Percentiles rank a stretch among this genome's conserved stretches.
Evolutionary conservation across 2,113 vertebrate genomes (phyloP).

Genomic region (Gallinago jamesoni): DNA sequence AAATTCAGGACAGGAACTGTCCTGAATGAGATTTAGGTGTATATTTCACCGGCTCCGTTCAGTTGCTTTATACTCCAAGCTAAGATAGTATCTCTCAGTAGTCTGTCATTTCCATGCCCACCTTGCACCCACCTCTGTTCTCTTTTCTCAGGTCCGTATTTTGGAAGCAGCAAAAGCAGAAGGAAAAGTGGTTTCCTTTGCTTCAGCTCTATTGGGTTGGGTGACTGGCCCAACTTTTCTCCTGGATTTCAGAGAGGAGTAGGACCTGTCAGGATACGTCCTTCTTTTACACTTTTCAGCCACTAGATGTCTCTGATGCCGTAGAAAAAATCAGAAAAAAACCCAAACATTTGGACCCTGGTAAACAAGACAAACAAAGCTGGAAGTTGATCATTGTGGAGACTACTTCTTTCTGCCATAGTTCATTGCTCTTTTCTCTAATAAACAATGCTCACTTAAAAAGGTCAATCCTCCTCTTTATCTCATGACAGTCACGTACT

Average conservation of each 20-base stretch:
- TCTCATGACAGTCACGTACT: not conserved
- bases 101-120: not conserved
- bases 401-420: not conserved
- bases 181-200: not conserved
- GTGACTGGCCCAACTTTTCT: not conserved
- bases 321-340: not conserved
- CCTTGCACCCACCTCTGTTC: not conserved
- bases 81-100: not conserved
- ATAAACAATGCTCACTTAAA: not conserved
- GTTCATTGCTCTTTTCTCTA: not conserved
- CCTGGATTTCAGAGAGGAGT: not conserved
- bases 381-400: not conserved
- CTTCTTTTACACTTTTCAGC: not conserved
- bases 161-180: not conserved
- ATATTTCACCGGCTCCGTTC: not conserved
- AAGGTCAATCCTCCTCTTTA: not conserved
- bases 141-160: not conserved
- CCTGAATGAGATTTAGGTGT: not conserved
- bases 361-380: not conserved
- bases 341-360: not conserved
- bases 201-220: not conserved
- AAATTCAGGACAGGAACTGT: not conserved
- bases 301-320: constrained; percentile 48
- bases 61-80: not conserved
- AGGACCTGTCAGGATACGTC: not conserved